phyloP scores from a whole-genome alignment of 1,140 invertebrate genomes.

The Triops cancriformis region DNA sequence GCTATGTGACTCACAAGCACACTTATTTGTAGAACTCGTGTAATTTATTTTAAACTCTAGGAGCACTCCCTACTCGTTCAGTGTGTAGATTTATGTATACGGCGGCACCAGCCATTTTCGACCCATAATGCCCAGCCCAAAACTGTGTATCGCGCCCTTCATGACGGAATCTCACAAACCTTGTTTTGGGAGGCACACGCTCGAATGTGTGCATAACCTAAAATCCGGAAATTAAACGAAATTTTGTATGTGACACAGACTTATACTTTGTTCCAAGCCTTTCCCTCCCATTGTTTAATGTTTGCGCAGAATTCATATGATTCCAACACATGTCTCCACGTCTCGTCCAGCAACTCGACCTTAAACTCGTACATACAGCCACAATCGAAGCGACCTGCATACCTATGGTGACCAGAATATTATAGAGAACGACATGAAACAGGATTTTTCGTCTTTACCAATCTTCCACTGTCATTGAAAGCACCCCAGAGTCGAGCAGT shows the following conservation, averaged over 20 bases:
- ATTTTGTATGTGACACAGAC: slow-evolving; percentile 1
- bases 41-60: no score
- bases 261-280: slow-evolving; percentile 30
- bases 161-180: slow-evolving; percentile 41
- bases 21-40: no score
- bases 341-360: slow-evolving; percentile 27
- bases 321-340: slow-evolving; percentile 22
- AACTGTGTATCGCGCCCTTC: slow-evolving; percentile 48
- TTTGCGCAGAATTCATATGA: slow-evolving; percentile 22
- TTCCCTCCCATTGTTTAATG: slow-evolving; percentile 32
- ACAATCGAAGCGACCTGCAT: slow-evolving; percentile 34
- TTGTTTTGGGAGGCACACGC: slow-evolving; percentile 33
- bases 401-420: slow-evolving; percentile 25
- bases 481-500: slow-evolving; percentile 39
- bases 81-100: slow-evolving; percentile 37
- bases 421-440: neutral
- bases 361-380: slow-evolving; percentile 30
- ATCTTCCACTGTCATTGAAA: slow-evolving; percentile 35
- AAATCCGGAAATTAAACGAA: slow-evolving; percentile 16
- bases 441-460: slow-evolving; percentile 25
- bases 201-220: slow-evolving; percentile 34
- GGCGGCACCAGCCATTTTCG: slow-evolving; percentile 55
- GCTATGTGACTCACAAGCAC: no score
- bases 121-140: slow-evolving; percentile 59
- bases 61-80: no score